Evolutionary conservation across 1,140 invertebrate genomes (phyloP), one percentile per base, ranked within the genome.

Genomic region (Drosophila nigromelanica): DNA sequence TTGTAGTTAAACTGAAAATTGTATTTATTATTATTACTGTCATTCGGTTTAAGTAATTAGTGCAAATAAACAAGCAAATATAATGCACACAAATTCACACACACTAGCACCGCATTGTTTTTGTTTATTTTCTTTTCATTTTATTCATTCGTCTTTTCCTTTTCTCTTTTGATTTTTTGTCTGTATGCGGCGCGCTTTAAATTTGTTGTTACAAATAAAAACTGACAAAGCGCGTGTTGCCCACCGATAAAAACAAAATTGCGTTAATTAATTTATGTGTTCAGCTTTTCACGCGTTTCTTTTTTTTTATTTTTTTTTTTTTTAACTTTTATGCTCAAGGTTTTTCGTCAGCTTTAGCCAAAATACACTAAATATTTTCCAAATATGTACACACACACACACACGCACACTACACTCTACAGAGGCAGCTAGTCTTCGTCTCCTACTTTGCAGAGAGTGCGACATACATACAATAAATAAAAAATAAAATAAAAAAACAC

Each of bases 321-420:
- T n/a, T n/a, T 21, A 48, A 47, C 50, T 59, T 74, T 59, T 56
- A 66, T 59, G 54, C 60, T 58, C 73, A 76, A 76, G 73, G 82
- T 74, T 83, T 83, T 83, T 83, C 76, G 68, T 73, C 80, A 79
- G 76, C 63, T 59, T 67, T 50, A 59, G 37, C 63, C 48, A 69
- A 66, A 85, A 51, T 12, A 69, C 40, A 55, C 56, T 47, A 35
- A 78, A 83, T 79, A 79, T 79, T 78, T 78, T 58, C 76, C 76
- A 78, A 81, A 85, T 80, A 71, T 62, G 70, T 47, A 63, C 27
- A 37, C 27, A 56, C 15, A 39, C 12, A 33, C 11, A 47, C 52
- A 51, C 33, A 35, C n/a, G n/a, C 50, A 76, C 39, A 80, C 58
- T 47, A 43, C 66, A 60, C 77, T 66, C 70, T 79, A 59, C 74